Percentiles rank a stretch among this genome's conserved stretches.
Evolutionary conservation across 2,113 vertebrate species (phyloP).

Genomic region (Falcunculus frontatus): DNA sequence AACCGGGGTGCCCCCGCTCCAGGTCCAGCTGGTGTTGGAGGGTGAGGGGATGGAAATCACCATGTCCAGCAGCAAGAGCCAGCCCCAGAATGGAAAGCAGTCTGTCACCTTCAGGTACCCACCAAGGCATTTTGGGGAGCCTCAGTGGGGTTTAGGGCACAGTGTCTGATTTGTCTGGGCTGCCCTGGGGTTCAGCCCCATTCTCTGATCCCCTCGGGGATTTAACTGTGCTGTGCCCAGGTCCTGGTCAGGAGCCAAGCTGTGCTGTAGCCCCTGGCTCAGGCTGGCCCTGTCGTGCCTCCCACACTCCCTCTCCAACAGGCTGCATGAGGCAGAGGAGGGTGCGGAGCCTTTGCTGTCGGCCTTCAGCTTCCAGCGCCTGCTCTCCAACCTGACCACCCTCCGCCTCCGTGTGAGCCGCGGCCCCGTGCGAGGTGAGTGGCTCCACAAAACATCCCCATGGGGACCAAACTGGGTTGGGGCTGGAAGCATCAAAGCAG

Average conservation of each 20-base stretch:
- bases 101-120: slow-evolving; percentile 70
- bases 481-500: accelerated
- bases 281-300: background rate
- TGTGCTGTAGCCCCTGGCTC: background rate
- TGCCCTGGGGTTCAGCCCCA: background rate
- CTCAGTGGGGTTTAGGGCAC: background rate
- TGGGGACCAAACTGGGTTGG: background rate
- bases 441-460: accelerated
- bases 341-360: slow-evolving; percentile 52
- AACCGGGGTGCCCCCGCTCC: background rate
- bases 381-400: slow-evolving; percentile 82
- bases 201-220: accelerated
- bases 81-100: background rate
- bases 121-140: accelerated
- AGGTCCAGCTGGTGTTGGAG: slow-evolving; percentile 75
- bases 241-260: accelerated
- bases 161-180: background rate
- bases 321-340: slow-evolving; percentile 80
- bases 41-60: slow-evolving; percentile 73
- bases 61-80: background rate
- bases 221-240: accelerated
- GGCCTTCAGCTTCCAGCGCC: slow-evolving; percentile 78
- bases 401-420: slow-evolving; percentile 71
- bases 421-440: slow-evolving; percentile 71
- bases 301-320: background rate